Evolutionary conservation across 2,797 vertebrate species (phyloP), one percentile per base, ranked within the genome.

Genomic region (Thaleichthys pacificus): DNA sequence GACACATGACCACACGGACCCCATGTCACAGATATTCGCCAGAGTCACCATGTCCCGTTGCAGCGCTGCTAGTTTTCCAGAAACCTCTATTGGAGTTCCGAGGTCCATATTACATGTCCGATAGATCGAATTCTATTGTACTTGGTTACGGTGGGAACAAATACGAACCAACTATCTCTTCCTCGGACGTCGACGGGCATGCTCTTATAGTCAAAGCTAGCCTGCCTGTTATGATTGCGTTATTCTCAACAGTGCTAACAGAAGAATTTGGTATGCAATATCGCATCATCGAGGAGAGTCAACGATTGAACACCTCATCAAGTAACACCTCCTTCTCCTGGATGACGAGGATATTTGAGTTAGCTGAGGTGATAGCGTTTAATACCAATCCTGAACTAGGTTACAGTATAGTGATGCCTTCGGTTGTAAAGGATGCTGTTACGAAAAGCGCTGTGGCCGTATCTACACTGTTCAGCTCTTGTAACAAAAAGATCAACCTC

Each of bases 41-140:
- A 19, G 61, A 32, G 17, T 19, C 26, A 17, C 24, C 61, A 3
- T 63, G 61, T 28, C 61, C 61, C 28, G 61, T 62, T 0, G 61
- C 24, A 17, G 28, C 28, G 24, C 61, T 62, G 61, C 61, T 32
- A 17, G 26, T 63, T 0, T 63, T 63, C 19, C 61, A 63, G 15
- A 63, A 63, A 63, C 61, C 26, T 19, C 28, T 30, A 26, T 35
- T 63, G 28, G 61, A 63, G 61, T 63, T 63, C 61, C 28, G 61
- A 63, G 61, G 61, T 15, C 26, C 24, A 15, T 63, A 63, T 28
- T 63, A 63, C 61, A 63, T 32, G 15, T 30, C 61, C 28, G 26
- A 63, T 3, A 32, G 3, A 26, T 8, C n/a, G 57, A 4, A 60
- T 22, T 7, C 21, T 30, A 4, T 32, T 4, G 61, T 24, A 32